Percentiles rank a stretch among this genome's conserved stretches.
These are phyloP conservation scores for Calyptommatus sinebrachiatus DNA, from an alignment of 2,113 vertebrate genomes.

Conservation along the genomic window DNA sequence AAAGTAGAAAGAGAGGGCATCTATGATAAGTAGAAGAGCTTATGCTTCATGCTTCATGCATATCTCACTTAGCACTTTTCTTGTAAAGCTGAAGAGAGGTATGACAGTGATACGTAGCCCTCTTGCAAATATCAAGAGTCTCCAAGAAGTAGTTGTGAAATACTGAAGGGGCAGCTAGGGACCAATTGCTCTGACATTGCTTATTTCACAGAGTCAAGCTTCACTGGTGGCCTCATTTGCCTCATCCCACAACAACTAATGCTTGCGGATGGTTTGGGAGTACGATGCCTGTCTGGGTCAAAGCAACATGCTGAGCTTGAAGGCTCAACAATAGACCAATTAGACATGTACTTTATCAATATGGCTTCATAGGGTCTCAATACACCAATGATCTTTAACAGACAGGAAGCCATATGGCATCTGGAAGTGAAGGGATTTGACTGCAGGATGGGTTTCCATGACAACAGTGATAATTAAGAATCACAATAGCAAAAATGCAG, in stretches of 20 bases:
- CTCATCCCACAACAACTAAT: conserved; percentile 25
- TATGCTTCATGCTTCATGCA: background rate
- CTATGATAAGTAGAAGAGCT: background rate
- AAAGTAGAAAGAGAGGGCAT: background rate
- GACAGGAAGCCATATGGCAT: background rate
- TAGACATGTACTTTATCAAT: background rate
- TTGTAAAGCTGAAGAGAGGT: background rate
- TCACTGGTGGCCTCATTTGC: conserved; percentile 4
- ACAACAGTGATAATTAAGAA: conserved; percentile 17
- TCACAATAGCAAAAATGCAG: background rate
- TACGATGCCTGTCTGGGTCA: background rate
- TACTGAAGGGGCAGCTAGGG: conserved; percentile 14
- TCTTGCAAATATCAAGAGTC: conserved; percentile 2
- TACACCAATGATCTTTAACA: conserved; percentile 30
- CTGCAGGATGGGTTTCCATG: conserved; percentile 10
- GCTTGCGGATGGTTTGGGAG: conserved; percentile 10
- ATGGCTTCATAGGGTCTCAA: conserved; percentile 23
- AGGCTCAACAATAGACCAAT: background rate
- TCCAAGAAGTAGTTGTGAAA: conserved; percentile 17
- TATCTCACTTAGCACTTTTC: background rate
- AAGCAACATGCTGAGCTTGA: background rate
- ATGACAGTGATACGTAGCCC: background rate
- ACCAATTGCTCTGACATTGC: conserved; percentile 7
- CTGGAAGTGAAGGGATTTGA: background rate
- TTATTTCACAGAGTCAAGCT: conserved; percentile 11